Base-by-base conservation (phyloP, 2,113 vertebrate genomes). In the Vulpes ferrilata region DNA sequence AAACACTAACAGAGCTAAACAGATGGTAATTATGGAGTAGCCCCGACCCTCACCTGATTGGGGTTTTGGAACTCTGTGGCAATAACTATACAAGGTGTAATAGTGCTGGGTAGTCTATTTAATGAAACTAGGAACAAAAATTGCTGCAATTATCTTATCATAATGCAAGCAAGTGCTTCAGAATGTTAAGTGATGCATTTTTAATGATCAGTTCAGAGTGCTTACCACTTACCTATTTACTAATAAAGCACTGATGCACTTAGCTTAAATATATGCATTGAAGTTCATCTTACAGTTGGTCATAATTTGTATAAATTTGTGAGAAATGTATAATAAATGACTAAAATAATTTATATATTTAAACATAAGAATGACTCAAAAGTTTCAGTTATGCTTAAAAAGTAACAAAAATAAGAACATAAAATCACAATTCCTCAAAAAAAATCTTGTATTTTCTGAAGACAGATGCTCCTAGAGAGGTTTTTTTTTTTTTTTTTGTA, bases 141-240 rank as follows among this genome's bases (percentile, higher is more conserved):
- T 53, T 83, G 48, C 10, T 23, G 25, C 25, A 71, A 96, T 91
- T 95, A 64, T n/a, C 43, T 67, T 73, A 76, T 94, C 22, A 80
- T 55, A 93, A 93, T 71, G 48, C 73, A 96, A 81, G 20, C 25
- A 92, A 97, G 86, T 94, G 88, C 22, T 92, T 93, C 93, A 88
- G 64, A 97, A 76, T 96, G 62, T 89, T 96, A 97, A 93, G 62
- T 86, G 62, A 91, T 98, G 51, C 27, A 92, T 94, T 98, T 96
- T 96, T 93, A 96, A 96, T 80, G 53, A 95, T 93, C 53, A 93
- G 11, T 95, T 93, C n/a, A 83, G 43, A 95, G n/a, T 81, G n/a
- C 38, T 53, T 88, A 85, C 55, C 64, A 87, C 51, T 94, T 91
- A 67, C 48, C 76, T 96, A 87, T 64, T 93, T 95, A 71, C 71